A percentile compares a stretch with the other conserved stretches of the same genome.
phyloP scores from a whole-genome alignment of 2,888 invertebrate genomes.

The Barypeithes pellucidus region DNA sequence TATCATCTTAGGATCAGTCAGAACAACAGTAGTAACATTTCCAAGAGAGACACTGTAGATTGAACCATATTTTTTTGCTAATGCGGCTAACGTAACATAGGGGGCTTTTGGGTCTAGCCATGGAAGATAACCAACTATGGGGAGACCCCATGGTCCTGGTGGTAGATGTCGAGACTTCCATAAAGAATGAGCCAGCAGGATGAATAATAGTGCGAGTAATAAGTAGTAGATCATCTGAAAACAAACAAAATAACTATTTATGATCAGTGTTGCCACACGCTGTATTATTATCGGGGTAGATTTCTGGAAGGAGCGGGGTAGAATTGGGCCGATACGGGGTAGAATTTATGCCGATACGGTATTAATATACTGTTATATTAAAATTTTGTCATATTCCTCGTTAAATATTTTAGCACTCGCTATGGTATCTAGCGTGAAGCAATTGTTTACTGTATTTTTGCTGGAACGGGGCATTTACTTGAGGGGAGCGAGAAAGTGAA shows the following conservation, averaged over 20 bases:
- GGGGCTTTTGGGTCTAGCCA: conserved; percentile 81
- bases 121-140: conserved; percentile 85
- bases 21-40: conserved; percentile 81
- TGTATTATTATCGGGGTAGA: too few relatives aligned
- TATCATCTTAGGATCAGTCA: conserved; percentile 83
- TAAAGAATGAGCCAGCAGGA: conserved; percentile 49
- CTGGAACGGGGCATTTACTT: too few relatives aligned
- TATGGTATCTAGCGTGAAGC: too few relatives aligned
- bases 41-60: conserved; percentile 86
- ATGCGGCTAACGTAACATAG: conserved; percentile 79
- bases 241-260: background rate
- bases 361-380: too few relatives aligned
- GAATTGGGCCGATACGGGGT: too few relatives aligned
- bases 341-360: too few relatives aligned
- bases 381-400: too few relatives aligned
- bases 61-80: conserved; percentile 81
- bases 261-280: too few relatives aligned
- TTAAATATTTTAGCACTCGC: too few relatives aligned
- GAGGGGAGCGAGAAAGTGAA: too few relatives aligned
- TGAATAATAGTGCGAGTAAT: conserved; percentile 47
- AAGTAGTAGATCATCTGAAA: conserved; percentile 60
- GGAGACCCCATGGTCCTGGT: conserved; percentile 87
- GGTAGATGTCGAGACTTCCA: conserved; percentile 72
- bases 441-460: too few relatives aligned
- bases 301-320: too few relatives aligned